Evolutionary conservation across 2,888 invertebrate genomes (phyloP), one percentile per base, ranked within the genome.

Genomic region (Tridacna gigas): DNA sequence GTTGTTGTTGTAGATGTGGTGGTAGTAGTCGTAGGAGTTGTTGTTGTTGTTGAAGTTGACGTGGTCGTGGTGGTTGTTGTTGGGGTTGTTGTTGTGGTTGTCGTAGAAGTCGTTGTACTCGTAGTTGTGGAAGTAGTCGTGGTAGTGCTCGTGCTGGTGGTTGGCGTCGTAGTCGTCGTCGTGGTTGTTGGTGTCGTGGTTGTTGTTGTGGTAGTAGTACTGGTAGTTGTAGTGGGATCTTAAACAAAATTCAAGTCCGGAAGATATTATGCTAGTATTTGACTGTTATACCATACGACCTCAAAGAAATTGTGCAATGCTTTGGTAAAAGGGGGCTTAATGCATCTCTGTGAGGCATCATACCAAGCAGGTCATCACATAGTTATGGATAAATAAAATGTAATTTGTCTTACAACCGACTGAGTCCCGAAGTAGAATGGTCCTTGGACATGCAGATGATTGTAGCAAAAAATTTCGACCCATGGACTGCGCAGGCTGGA

Each of bases 61-160:
- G 83, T 74, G 5, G 80, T 56, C 45, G 83, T 77, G 2, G 83
- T 77, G 2, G 83, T 47, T 12, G 80, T 74, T 0, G 80, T 77
- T 1, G 80, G 67, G 12, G 83, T 56, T 60, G 83, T 67, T 0
- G 83, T 56, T 0, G 83, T 51, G 0, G 83, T 71, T 15, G 79
- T 79, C 13, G 83, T 79, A 5, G 73, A 76, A 12, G 83, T 71
- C 47, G 82, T 60, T 7, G 82, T 45, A 0, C 77, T 37, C 13
- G 82, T 82, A 9, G 81, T 65, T 0, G 79, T 77, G 13, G 83
- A 73, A 0, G 83, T 60, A 0, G 83, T 66, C 7, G 83, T 26
- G 0, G 79, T 79, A 5, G 81, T 77, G 0, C 74, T 66, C 1
- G 81, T 65, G 0, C 77, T 74, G 9, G 77, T 28, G 15, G 81